phyloP scores from a whole-genome alignment of 2,888 invertebrate genomes.

The Germaria angustata region DNA sequence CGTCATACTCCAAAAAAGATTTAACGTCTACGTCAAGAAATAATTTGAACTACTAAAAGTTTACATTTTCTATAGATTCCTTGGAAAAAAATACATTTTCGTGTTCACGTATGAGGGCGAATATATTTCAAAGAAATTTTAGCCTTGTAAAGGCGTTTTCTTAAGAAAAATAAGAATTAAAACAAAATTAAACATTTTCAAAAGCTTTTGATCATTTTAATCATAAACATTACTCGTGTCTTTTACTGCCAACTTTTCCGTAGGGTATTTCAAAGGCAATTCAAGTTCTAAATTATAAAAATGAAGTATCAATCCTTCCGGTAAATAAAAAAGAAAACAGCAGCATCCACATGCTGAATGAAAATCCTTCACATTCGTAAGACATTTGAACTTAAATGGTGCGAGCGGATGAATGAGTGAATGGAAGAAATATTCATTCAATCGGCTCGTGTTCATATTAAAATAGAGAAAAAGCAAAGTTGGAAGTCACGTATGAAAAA shows the following conservation, averaged over 20 bases:
- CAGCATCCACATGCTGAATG: background rate
- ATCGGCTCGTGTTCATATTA: slow-evolving; percentile 38
- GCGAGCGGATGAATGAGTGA: slow-evolving; percentile 14
- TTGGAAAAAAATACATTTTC: too few relatives aligned
- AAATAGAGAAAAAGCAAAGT: slow-evolving; percentile 31
- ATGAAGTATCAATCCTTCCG: slow-evolving; percentile 39
- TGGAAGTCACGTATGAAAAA: slow-evolving; percentile 64
- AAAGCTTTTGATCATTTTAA: too few relatives aligned
- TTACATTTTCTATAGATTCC: too few relatives aligned
- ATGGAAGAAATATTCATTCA: slow-evolving; percentile 23
- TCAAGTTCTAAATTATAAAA: background rate
- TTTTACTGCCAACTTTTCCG: background rate
- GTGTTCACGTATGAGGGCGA: too few relatives aligned
- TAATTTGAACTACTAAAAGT: too few relatives aligned
- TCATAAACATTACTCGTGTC: too few relatives aligned
- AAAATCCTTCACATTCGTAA: slow-evolving; percentile 20
- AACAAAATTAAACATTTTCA: too few relatives aligned
- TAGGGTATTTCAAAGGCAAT: slow-evolving; percentile 7
- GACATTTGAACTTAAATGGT: slow-evolving; percentile 50
- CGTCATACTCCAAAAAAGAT: too few relatives aligned
- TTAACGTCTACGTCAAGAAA: too few relatives aligned
- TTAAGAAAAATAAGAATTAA: too few relatives aligned
- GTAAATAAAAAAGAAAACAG: slow-evolving; percentile 38
- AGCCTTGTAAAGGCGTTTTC: too few relatives aligned
- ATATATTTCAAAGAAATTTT: too few relatives aligned